A percentile compares a stretch with the other conserved stretches of the same genome.
These are phyloP conservation scores for Ctena decussata DNA, from an alignment of 2,888 invertebrate species.

Conservation along the genomic window DNA sequence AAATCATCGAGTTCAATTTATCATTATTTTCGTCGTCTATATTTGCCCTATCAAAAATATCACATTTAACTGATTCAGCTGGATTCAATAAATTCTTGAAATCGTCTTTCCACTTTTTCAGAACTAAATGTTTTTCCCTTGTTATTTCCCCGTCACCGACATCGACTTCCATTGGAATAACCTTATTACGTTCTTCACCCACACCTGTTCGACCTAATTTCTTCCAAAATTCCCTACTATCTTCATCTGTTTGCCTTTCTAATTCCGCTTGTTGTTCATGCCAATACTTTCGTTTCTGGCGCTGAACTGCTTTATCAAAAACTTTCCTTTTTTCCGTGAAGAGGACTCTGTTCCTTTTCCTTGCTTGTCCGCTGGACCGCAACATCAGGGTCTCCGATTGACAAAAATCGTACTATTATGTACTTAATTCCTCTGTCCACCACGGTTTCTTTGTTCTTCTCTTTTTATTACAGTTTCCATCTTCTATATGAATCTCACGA, in stretches of 20 bases:
- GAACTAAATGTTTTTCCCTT: neutral
- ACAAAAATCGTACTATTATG: neutral
- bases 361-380: neutral
- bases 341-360: neutral
- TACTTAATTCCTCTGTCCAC: neutral
- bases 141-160: too few relatives aligned
- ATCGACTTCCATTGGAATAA: constrained; percentile 8
- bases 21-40: neutral
- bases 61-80: too few relatives aligned
- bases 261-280: neutral
- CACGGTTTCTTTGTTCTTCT: neutral
- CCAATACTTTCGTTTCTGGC: neutral
- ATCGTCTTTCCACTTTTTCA: neutral
- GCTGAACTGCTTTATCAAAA: neutral
- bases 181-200: neutral
- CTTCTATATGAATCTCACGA: neutral
- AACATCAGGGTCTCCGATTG: neutral
- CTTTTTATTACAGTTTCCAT: neutral
- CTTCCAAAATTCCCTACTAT: neutral
- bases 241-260: neutral
- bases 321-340: neutral
- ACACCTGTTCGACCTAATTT: neutral
- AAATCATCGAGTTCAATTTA: neutral
- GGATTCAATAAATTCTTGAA: too few relatives aligned
- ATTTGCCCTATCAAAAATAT: too few relatives aligned